Evolutionary conservation across 2,797 vertebrate species (phyloP).

Genomic region (Spea hammondii): DNA sequence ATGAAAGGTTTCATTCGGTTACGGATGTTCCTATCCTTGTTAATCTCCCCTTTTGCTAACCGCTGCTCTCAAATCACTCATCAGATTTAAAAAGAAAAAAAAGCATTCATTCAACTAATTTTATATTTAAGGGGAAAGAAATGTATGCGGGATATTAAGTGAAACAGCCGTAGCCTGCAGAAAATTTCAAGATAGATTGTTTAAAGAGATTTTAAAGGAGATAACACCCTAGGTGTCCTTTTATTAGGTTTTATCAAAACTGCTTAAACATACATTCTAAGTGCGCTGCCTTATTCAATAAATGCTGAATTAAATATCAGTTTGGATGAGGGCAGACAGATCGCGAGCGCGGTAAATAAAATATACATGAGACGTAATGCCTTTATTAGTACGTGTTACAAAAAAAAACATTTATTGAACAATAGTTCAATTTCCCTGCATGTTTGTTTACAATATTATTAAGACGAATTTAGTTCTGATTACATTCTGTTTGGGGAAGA

Average conservation of each 20-base stretch:
- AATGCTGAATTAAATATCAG: constrained; percentile 39
- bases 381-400: constrained; percentile 30
- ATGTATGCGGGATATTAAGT: not conserved
- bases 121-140: not conserved
- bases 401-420: constrained; percentile 21
- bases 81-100: not conserved
- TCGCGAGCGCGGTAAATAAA: constrained; percentile 19
- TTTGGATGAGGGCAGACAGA: constrained; percentile 9
- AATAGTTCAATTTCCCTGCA: constrained; percentile 12
- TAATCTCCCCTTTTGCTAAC: not conserved
- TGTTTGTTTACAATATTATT: constrained; percentile 27
- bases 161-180: not conserved
- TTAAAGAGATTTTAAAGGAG: not conserved
- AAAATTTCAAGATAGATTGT: not conserved
- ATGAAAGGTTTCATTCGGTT: not conserved
- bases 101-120: not conserved
- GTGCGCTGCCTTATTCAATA: constrained; percentile 37
- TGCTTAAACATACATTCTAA: not conserved
- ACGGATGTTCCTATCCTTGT: not conserved
- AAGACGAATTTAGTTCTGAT: constrained; percentile 17
- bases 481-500: constrained; percentile 19
- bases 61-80: not conserved
- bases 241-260: not conserved
- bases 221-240: not conserved
- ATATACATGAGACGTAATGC: constrained; percentile 35